Conservation (phyloP, 2,797 vertebrate species). For the Hybognathus amarus region DNA sequence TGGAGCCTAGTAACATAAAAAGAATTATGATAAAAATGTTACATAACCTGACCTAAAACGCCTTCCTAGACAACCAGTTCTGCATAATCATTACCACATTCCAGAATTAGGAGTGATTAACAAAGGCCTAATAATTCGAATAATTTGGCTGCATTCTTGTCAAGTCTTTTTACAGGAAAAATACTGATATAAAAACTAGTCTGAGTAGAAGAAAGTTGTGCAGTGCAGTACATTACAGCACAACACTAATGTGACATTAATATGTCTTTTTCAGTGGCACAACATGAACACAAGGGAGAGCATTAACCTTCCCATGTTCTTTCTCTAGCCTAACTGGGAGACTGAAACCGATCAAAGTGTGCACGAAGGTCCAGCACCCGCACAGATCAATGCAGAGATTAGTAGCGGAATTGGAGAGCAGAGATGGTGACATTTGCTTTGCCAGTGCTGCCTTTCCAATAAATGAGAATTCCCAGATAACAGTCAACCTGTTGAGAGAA, state of each 20-base stretch:
- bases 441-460: conserved; percentile 30
- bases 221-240: background rate
- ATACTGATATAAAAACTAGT: background rate
- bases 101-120: conserved; percentile 10
- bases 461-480: conserved; percentile 47
- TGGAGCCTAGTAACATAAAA: background rate
- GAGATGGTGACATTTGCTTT: conserved; percentile 51
- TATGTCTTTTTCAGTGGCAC: background rate
- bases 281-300: conserved; percentile 13
- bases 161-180: background rate
- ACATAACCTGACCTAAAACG: background rate
- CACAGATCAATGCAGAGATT: conserved; percentile 46
- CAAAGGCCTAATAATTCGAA: background rate
- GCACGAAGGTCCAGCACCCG: conserved; percentile 21
- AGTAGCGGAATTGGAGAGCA: conserved; percentile 44
- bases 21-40: background rate
- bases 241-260: conserved; percentile 7
- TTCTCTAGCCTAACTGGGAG: conserved; percentile 11
- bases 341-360: conserved; percentile 37
- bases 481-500: conserved; percentile 54
- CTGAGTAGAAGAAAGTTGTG: background rate
- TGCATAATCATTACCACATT: conserved; percentile 13
- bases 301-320: conserved; percentile 29
- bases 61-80: background rate
- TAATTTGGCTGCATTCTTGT: background rate